phyloP scores from a whole-genome alignment of 2,888 invertebrate species.

The Cheilosia grossa region DNA sequence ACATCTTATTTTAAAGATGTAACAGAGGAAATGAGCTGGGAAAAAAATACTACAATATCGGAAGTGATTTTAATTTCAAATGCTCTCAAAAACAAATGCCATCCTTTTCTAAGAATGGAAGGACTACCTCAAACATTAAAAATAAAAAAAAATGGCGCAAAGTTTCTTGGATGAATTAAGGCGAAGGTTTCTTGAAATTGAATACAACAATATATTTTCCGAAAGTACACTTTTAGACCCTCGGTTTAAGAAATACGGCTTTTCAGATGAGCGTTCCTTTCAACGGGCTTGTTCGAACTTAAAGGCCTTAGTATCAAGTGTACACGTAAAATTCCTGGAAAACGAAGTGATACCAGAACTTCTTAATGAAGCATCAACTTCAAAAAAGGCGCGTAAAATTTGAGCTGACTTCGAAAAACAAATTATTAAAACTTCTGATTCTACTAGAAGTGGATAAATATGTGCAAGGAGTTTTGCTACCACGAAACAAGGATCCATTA shows the following conservation, averaged over 20 bases:
- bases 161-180: conserved; percentile 4
- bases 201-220: conserved; percentile 12
- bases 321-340: background rate
- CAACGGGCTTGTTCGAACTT: conserved; percentile 1
- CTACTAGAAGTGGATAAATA: too few relatives aligned
- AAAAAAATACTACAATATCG: too few relatives aligned
- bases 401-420: conserved; percentile 7
- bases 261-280: background rate
- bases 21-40: conserved; percentile 25
- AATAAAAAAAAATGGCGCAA: background rate
- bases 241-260: conserved; percentile 33
- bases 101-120: background rate
- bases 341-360: background rate
- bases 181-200: background rate
- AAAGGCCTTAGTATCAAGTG: conserved; percentile 1
- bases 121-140: too few relatives aligned
- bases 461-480: too few relatives aligned
- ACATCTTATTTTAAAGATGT: conserved; percentile 27
- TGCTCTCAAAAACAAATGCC: conserved; percentile 1
- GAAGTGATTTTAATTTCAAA: conserved; percentile 32
- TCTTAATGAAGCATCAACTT: background rate
- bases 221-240: conserved; percentile 25
- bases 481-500: too few relatives aligned
- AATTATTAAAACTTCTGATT: too few relatives aligned
- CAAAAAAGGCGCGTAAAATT: conserved; percentile 7